Evolutionary conservation across 2,888 invertebrate species (phyloP).

Genomic region (Ecdyonurus torrentis): DNA sequence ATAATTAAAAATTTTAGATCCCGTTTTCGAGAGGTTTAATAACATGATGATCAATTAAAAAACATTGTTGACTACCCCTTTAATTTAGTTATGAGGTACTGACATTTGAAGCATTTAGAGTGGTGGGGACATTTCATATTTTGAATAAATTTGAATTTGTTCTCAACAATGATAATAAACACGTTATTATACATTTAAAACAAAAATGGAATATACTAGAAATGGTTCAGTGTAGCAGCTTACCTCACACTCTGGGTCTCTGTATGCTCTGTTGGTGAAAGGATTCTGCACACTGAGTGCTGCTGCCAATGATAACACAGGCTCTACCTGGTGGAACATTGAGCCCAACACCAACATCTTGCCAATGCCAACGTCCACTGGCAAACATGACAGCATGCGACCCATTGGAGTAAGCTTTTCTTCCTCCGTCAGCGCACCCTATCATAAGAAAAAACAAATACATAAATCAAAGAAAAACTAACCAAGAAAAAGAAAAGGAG

Average conservation of each 20-base stretch:
- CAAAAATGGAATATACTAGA: not conserved
- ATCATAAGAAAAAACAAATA: too few species aligned
- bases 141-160: not conserved
- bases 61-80: too few species aligned
- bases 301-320: constrained; percentile 77
- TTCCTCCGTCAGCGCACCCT: constrained; percentile 64
- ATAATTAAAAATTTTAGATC: too few species aligned
- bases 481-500: too few species aligned
- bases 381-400: constrained; percentile 68
- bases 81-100: too few species aligned
- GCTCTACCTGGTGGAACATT: constrained; percentile 72
- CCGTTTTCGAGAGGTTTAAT: too few species aligned
- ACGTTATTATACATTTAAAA: too few species aligned
- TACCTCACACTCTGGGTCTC: constrained; percentile 69
- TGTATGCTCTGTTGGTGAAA: constrained; percentile 74
- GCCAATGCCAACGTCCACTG: constrained; percentile 87
- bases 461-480: too few species aligned
- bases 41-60: too few species aligned
- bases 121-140: not conserved
- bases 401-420: constrained; percentile 77
- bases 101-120: too few species aligned
- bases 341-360: constrained; percentile 91
- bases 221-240: too few species aligned
- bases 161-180: not conserved
- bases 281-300: constrained; percentile 87